A percentile compares a stretch with the other conserved stretches of the same genome.
Evolutionary conservation across 2,113 vertebrate species (phyloP).

Genomic region (Cricetomys ansorgei): DNA sequence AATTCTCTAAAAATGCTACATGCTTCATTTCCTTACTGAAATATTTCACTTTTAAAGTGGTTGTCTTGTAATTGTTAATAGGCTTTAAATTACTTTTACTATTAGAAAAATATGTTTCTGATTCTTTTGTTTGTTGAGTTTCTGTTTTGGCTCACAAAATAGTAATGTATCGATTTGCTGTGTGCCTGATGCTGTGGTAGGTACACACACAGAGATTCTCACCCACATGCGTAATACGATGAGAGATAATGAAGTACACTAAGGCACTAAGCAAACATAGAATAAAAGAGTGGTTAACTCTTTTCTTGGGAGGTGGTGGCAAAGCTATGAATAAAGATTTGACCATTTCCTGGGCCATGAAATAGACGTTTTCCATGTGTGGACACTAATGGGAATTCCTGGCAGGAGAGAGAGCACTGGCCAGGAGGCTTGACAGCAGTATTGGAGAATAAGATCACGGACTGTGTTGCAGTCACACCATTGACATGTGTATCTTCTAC

Average conservation of each 20-base stretch:
- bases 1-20: slow-evolving; percentile 11
- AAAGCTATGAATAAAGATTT: not conserved
- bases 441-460: not conserved
- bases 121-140: slow-evolving; percentile 36
- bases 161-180: not conserved
- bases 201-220: no score
- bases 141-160: not conserved
- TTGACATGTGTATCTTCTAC: fast-evolving
- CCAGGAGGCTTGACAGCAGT: not conserved
- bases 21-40: slow-evolving; percentile 11
- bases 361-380: not conserved
- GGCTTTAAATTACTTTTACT: slow-evolving; percentile 35
- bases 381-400: not conserved
- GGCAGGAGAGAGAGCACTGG: not conserved
- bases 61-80: slow-evolving; percentile 35
- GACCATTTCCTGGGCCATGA: not conserved
- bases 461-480: not conserved
- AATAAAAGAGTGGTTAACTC: slow-evolving; percentile 1
- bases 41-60: slow-evolving; percentile 40
- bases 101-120: slow-evolving; percentile 37
- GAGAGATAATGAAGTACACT: slow-evolving; percentile 26
- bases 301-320: not conserved
- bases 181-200: not conserved
- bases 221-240: not conserved
- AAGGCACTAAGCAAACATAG: slow-evolving; percentile 24